Evolutionary conservation across 2,888 invertebrate species (phyloP), one percentile per base, ranked within the genome.

Genomic region (Ischnura elegans): DNA sequence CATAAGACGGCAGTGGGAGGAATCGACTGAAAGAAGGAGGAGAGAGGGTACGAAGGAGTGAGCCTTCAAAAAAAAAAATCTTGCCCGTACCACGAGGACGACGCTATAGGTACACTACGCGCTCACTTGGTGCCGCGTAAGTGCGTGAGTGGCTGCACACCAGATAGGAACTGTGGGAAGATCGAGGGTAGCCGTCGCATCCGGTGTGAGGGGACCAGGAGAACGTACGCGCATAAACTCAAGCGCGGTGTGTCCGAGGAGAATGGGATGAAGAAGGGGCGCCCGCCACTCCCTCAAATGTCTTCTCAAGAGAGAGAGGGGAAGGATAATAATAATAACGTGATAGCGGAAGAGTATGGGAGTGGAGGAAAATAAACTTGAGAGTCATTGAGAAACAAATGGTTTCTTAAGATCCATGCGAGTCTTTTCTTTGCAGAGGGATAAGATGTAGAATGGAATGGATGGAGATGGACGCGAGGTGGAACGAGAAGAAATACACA

Each of bases 341-440:
- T 76, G 76, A 76, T 76, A 76, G 76, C 76, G 76, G 76, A 36
- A 36, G 76, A 76, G 76, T 76, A 21, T 13, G 76, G 13, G 76
- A 19, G 45, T 25, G 86, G 55, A 42, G 46, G 47, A 87, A 46
- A 55, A 87, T 25, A 87, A 87, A 36, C 87, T 42, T 87, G 45
- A 86, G 86, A 86, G 86, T 86, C 45, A 46, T 87, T 43, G 90
- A 61, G 90, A 61, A 90, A 90, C 90, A 90, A 90, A 66, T 66
- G 61, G 61, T 90, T 66, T 90, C 61, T 87, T 51, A 21, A 51
- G 76, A 76, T n/a, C 76, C 36, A 13, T 13, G 36, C 25, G 76
- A 36, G 36, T 76, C 76, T 76, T 76, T 76, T 76, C 76, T 76
- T 76, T 76, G 36, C 76, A 2, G 76, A 76, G 76, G 5, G 66